Evolutionary conservation across 1,140 invertebrate genomes (phyloP), one percentile per base, ranked within the genome.

Genomic region (Gonioctena quinquepunctata): DNA sequence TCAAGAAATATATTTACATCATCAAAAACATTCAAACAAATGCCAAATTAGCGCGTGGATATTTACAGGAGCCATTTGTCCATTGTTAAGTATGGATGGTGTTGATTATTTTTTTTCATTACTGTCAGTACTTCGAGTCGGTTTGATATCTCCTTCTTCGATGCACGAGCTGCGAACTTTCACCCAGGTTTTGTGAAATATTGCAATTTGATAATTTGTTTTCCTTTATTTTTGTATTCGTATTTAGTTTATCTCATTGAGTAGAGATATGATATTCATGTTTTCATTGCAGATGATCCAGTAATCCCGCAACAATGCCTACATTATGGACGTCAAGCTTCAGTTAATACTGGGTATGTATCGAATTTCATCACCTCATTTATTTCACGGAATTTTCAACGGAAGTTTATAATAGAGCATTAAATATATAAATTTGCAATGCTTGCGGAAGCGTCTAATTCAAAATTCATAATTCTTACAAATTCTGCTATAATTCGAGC

Each of bases 321-420:
- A 54, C 76, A 79, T 74, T 80, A 80, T 80, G 79, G 77, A 68
- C 63, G 77, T 78, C 72, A 75, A 69, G 75, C 73, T 78, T 74
- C 76, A 73, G 56, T 68, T 78, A 54, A 73, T 77, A n/a, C 57
- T 76, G 75, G 79, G 79, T 80, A 77, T 74, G 77, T 75, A 65
- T 69, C 63, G 25, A 68, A 64, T 68, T 26, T 26, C n/a, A 65
- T 69, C 33, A 63, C 50, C 65, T 60, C 13, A 18, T 64, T 52
- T 61, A n/a, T 42, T 54, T 0, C 33, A 6, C 33, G 6, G 33
- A 42, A 42, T 7, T 42, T 6, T 42, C n/a, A n/a, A 42, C 6
- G 6, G n/a, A 6, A 42, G 6, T 42, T 7, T 42, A 42, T 42
- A 42, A 42, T 42, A 7, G 6, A n/a, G 6, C 33, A 42, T 42